These are phyloP conservation scores for Labrus mixtus DNA, from an alignment of 2,113 vertebrate species.

Conservation along the genomic window DNA sequence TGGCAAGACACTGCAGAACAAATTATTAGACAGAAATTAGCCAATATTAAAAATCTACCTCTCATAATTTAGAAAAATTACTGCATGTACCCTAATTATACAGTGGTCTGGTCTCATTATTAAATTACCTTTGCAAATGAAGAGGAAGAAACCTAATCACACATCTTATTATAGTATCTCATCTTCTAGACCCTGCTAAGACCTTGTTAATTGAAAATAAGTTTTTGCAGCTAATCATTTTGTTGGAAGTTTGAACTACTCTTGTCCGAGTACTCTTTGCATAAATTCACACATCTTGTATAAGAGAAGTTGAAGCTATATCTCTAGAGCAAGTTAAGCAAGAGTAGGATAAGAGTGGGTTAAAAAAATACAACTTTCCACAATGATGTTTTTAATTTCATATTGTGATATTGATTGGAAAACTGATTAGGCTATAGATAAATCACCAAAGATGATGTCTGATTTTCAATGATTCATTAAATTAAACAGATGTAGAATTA, in stretches of 20 bases:
- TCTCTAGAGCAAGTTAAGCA: neutral
- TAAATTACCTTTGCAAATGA: conserved; percentile 60
- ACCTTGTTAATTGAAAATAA: conserved; percentile 40
- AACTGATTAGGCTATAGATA: neutral
- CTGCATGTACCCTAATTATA: conserved; percentile 45
- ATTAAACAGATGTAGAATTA: conserved; percentile 13
- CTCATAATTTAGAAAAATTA: conserved; percentile 26
- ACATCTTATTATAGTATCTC: conserved; percentile 58
- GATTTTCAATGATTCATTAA: neutral
- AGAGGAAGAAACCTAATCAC: conserved; percentile 54
- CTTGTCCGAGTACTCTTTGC: conserved; percentile 27
- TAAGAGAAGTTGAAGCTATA: neutral
- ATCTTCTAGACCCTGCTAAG: conserved; percentile 37
- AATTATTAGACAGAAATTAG: conserved; percentile 19
- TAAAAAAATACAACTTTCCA: neutral
- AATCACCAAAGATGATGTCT: neutral
- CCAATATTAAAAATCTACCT: conserved; percentile 1
- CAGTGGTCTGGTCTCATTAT: conserved; percentile 50
- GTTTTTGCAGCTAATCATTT: conserved; percentile 28
- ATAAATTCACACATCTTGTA: conserved; percentile 23
- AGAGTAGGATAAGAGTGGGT: neutral
- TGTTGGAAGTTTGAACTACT: conserved; percentile 16
- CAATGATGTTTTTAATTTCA: conserved; percentile 29
- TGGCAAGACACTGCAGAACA: conserved; percentile 7
- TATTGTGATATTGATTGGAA: conserved; percentile 2